These are phyloP conservation scores for Lycodopsis pacificus DNA, from an alignment of 2,797 vertebrate species.

Conservation along the genomic window DNA sequence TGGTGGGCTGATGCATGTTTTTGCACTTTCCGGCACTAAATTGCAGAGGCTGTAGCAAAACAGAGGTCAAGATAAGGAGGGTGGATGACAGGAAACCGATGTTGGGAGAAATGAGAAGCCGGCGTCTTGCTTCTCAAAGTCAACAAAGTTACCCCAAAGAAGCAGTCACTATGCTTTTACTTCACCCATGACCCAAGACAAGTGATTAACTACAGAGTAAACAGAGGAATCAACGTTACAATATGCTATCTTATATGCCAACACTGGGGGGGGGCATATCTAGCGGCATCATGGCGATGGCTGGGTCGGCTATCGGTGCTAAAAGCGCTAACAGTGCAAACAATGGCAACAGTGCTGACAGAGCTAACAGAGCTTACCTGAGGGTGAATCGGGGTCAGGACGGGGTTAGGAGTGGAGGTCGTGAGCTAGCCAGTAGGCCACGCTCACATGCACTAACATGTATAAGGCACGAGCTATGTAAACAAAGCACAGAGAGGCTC, in stretches of 20 bases:
- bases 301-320: background rate
- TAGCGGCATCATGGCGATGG: background rate
- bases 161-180: background rate
- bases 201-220: background rate
- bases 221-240: background rate
- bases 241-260: background rate
- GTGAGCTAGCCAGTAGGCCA: background rate
- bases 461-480: background rate
- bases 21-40: slow-evolving; percentile 60
- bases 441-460: background rate
- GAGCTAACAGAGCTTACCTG: background rate
- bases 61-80: slow-evolving; percentile 37
- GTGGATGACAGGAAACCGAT: slow-evolving; percentile 45
- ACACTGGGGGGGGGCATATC: background rate
- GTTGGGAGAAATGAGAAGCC: slow-evolving; percentile 30
- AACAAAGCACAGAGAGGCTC: background rate
- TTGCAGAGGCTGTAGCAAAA: slow-evolving; percentile 40
- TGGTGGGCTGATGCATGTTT: slow-evolving; percentile 65
- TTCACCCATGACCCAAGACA: background rate
- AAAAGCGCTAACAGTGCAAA: background rate
- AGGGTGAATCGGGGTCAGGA: too few relatives aligned
- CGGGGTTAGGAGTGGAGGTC: too few relatives aligned
- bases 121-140: slow-evolving; percentile 11
- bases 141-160: background rate
- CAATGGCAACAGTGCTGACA: background rate